These are phyloP conservation scores for Chloebia gouldiae DNA, from an alignment of 2,113 vertebrate genomes.

Conservation along the genomic window DNA sequence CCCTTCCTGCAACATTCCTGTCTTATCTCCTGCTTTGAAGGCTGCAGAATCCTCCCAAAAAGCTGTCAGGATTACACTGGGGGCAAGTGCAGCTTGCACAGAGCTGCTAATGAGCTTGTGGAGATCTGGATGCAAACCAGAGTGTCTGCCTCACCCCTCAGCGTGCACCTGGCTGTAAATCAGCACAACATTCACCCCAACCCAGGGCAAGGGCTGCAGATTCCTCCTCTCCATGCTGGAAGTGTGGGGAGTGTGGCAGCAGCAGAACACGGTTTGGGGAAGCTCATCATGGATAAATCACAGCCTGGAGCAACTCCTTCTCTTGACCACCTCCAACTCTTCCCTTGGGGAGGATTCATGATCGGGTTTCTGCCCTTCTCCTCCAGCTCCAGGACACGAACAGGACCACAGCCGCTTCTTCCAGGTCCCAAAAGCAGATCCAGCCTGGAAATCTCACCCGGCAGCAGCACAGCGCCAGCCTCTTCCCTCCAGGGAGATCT, in stretches of 20 bases:
- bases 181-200: background rate
- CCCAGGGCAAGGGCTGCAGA: background rate
- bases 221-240: background rate
- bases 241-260: background rate
- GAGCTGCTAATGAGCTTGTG: background rate
- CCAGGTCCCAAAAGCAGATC: accelerated
- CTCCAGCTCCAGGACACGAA: background rate
- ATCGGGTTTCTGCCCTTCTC: too few relatives aligned
- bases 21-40: background rate
- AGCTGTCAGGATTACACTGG: background rate
- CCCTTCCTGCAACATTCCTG: background rate
- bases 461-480: background rate
- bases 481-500: accelerated
- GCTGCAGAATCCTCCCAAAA: background rate
- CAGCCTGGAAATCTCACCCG: background rate
- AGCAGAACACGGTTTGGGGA: background rate
- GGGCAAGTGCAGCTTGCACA: background rate
- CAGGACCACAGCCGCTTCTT: background rate
- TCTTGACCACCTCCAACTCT: accelerated
- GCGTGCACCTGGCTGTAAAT: too few relatives aligned
- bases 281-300: background rate
- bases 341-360: background rate
- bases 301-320: background rate
- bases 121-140: accelerated
- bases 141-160: background rate